Percentiles rank a stretch among this genome's conserved stretches.
Evolutionary conservation across 2,797 vertebrate species (phyloP).

Genomic region (Harpagifer antarcticus): DNA sequence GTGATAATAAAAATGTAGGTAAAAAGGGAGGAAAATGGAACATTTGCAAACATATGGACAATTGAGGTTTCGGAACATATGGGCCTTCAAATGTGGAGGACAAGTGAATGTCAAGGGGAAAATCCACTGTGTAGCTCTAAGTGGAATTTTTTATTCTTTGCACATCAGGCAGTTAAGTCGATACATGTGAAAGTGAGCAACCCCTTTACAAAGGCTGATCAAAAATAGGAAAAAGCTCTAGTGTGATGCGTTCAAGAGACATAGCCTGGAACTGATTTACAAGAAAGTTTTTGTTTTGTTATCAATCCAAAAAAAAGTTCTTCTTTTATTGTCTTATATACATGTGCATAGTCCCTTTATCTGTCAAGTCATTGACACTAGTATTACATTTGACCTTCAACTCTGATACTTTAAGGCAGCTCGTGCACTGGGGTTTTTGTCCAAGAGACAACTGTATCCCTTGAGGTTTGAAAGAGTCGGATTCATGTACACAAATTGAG

Average conservation of each 20-base stretch:
- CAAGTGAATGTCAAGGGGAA: slow-evolving; percentile 36
- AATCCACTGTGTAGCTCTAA: slow-evolving; percentile 6
- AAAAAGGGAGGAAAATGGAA: slow-evolving; percentile 32
- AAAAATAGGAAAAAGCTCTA: neutral
- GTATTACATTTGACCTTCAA: slow-evolving; percentile 5
- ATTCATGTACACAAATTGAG: slow-evolving; percentile 5
- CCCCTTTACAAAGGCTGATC: neutral
- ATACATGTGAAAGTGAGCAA: slow-evolving; percentile 28
- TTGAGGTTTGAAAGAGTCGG: slow-evolving; percentile 11
- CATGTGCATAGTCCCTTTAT: neutral
- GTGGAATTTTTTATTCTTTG: neutral
- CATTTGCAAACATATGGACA: slow-evolving; percentile 34
- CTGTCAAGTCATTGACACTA: neutral
- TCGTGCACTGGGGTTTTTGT: slow-evolving; percentile 1
- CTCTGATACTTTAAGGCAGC: neutral
- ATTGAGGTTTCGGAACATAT: slow-evolving; percentile 29
- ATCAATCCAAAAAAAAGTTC: neutral
- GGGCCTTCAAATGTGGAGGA: slow-evolving; percentile 31
- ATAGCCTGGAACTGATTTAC: neutral
- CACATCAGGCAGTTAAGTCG: slow-evolving; percentile 9
- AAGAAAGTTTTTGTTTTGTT: neutral
- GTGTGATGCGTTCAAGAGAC: neutral
- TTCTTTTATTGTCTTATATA: neutral
- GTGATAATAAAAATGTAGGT: slow-evolving; percentile 50
- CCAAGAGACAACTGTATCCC: neutral